Evolutionary conservation across 2,888 invertebrate species (phyloP).

Genomic region (Sinotaia quadrata): DNA sequence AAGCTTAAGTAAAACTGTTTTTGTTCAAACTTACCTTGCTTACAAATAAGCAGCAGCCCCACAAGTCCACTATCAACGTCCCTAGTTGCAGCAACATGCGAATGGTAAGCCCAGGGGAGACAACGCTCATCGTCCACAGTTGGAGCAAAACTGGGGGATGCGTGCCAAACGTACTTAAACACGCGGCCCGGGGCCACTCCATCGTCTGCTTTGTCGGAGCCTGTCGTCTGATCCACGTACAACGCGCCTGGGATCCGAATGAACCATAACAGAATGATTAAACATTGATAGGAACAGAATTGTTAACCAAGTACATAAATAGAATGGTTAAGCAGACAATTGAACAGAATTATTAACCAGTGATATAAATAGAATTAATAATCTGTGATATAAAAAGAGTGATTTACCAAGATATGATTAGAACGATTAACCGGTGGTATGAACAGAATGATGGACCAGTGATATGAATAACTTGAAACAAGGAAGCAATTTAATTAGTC

Average conservation of each 20-base stretch:
- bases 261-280: background rate
- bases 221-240: conserved; percentile 47
- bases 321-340: no score
- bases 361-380: no score
- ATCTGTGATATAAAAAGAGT: no score
- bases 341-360: no score
- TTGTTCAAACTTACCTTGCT: conserved; percentile 18
- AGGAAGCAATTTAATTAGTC: no score
- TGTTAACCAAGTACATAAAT: no score
- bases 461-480: no score
- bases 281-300: no score
- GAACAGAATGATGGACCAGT: no score
- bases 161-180: conserved; percentile 42
- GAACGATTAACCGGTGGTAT: no score
- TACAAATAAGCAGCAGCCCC: conserved; percentile 42
- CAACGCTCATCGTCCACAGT: conserved; percentile 47
- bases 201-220: conserved; percentile 44
- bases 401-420: no score
- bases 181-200: conserved; percentile 39
- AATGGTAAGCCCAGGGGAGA: conserved; percentile 54
- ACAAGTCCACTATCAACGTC: conserved; percentile 51
- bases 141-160: conserved; percentile 44
- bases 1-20: background rate
- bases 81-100: conserved; percentile 45
- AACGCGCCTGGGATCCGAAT: conserved; percentile 42